phyloP scores from a whole-genome alignment of 2,888 invertebrate species.

The Galeruca laticollis region DNA sequence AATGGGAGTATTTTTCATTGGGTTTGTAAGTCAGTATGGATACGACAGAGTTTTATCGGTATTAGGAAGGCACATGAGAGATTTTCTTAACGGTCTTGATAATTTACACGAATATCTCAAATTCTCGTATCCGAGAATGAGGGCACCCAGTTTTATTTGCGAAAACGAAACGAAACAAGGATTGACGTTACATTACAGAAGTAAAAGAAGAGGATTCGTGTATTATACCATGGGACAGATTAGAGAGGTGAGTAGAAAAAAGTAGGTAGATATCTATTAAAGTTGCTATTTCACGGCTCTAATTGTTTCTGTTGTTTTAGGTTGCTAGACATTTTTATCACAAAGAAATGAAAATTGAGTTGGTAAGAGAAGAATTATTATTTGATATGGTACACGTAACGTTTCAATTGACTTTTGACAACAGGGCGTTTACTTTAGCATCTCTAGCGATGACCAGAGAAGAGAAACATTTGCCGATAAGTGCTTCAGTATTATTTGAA shows the following conservation, averaged over 20 bases:
- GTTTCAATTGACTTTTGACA: conserved; percentile 94
- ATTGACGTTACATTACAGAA: conserved; percentile 92
- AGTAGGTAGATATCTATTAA: background rate
- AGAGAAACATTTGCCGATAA: conserved; percentile 89
- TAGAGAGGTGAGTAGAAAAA: conserved; percentile 72
- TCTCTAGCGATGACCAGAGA: conserved; percentile 88
- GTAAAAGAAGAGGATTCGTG: conserved; percentile 92
- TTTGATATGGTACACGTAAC: conserved; percentile 95
- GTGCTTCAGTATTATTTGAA: conserved; percentile 91
- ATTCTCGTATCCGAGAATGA: conserved; percentile 92
- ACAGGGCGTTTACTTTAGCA: conserved; percentile 88
- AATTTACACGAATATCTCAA: conserved; percentile 97
- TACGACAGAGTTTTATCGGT: conserved; percentile 93
- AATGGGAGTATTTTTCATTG: conserved; percentile 94
- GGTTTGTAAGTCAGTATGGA: conserved; percentile 94
- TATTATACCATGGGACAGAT: conserved; percentile 98
- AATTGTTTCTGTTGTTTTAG: conserved; percentile 63
- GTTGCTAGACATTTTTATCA: conserved; percentile 95
- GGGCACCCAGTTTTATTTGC: conserved; percentile 96
- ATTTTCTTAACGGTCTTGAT: conserved; percentile 95
- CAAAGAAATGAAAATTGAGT: conserved; percentile 92
- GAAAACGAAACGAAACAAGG: conserved; percentile 95
- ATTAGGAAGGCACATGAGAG: conserved; percentile 92
- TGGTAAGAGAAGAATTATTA: conserved; percentile 86
- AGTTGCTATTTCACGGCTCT: too few relatives aligned